Conservation (phyloP, 2,888 invertebrate genomes). For the Margaritifera margaritifera region DNA sequence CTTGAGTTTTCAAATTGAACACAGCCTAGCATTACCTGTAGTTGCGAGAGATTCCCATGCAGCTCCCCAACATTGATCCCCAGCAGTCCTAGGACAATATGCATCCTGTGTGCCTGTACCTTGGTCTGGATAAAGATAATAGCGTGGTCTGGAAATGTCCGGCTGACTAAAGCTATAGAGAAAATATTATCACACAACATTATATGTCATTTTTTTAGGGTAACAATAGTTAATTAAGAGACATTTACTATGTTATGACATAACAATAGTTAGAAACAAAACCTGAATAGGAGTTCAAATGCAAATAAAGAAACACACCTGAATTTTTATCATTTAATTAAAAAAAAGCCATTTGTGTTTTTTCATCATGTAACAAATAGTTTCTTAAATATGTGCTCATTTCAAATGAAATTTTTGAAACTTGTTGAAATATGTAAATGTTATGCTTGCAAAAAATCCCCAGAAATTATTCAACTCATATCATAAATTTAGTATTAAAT, state of each 20-base stretch:
- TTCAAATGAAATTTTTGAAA: too few relatives aligned
- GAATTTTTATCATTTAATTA: too few relatives aligned
- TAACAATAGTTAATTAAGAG: too few relatives aligned
- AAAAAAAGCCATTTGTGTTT: background rate
- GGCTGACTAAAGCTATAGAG: constrained; percentile 81
- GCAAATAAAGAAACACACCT: too few relatives aligned
- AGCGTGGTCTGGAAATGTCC: constrained; percentile 92
- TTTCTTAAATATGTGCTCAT: too few relatives aligned
- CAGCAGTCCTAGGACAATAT: constrained; percentile 90
- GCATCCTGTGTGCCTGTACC: constrained; percentile 93
- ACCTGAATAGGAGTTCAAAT: too few relatives aligned
- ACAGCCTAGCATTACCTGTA: constrained; percentile 75
- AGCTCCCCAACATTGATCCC: constrained; percentile 92
- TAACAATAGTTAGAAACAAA: too few relatives aligned
- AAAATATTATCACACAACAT: too few relatives aligned
- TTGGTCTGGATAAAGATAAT: constrained; percentile 98
- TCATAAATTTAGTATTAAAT: too few relatives aligned
- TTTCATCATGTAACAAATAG: background rate
- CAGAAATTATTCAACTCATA: background rate
- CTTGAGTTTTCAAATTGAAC: too few relatives aligned
- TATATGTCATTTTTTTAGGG: too few relatives aligned
- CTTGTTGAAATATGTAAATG: background rate
- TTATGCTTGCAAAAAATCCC: background rate
- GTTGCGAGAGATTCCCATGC: constrained; percentile 97
- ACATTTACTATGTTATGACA: too few relatives aligned